Evolutionary conservation across 2,797 vertebrate genomes (phyloP).

Genomic region (Sitta carolinensis): DNA sequence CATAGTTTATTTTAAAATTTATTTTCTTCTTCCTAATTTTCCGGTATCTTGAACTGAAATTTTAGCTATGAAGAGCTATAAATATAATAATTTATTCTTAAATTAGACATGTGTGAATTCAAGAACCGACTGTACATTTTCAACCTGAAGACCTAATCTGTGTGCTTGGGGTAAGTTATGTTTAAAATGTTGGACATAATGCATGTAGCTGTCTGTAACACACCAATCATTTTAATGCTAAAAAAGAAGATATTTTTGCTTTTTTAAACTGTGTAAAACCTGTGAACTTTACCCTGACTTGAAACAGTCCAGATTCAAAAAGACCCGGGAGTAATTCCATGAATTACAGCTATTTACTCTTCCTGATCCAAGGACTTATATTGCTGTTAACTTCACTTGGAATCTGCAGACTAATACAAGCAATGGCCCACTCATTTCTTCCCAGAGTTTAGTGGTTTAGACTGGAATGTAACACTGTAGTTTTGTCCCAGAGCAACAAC

Average conservation of each 20-base stretch:
- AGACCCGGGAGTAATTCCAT: background rate
- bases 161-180: background rate
- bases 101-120: background rate
- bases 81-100: background rate
- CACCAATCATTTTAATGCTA: background rate
- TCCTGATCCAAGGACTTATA: background rate
- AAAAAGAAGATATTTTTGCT: background rate
- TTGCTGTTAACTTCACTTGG: background rate
- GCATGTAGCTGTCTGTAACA: background rate
- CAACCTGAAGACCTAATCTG: background rate
- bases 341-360: constrained; percentile 29
- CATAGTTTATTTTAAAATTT: background rate
- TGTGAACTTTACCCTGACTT: background rate
- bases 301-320: constrained; percentile 10
- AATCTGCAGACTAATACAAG: constrained; percentile 35
- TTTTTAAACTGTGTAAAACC: background rate
- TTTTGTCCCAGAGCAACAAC: background rate
- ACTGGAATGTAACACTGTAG: background rate
- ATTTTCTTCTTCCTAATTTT: background rate
- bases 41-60: background rate
- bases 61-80: background rate
- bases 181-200: background rate
- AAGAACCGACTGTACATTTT: background rate
- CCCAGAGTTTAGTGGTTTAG: background rate
- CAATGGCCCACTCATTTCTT: constrained; percentile 2